phyloP scores from a whole-genome alignment of 1,140 invertebrate species.

The Pygmarrhopalites habei region DNA sequence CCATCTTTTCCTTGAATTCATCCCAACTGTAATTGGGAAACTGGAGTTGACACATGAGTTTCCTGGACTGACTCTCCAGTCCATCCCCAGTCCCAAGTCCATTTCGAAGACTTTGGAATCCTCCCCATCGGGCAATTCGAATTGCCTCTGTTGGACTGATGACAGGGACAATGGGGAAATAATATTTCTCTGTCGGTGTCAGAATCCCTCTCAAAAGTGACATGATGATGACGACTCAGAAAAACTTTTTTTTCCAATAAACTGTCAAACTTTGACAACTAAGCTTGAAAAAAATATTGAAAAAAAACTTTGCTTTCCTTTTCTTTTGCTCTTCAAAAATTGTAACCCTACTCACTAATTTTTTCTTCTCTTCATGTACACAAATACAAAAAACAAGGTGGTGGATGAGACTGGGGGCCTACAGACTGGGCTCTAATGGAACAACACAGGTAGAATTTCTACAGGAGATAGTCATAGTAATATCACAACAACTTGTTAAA shows the following conservation, averaged over 20 bases:
- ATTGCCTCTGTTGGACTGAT: background rate
- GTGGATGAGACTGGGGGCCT: too few species aligned
- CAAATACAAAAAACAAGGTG: too few species aligned
- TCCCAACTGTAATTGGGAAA: background rate
- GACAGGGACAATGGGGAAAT: slow-evolving; percentile 3
- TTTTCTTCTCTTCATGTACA: too few species aligned
- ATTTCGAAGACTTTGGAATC: background rate
- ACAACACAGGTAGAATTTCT: too few species aligned
- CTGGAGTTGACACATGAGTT: background rate
- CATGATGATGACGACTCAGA: background rate
- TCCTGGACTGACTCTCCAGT: background rate
- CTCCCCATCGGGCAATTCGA: background rate
- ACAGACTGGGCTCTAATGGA: too few species aligned
- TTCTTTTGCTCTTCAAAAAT: too few species aligned
- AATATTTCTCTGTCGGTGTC: too few species aligned
- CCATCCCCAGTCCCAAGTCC: background rate
- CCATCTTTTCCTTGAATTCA: background rate
- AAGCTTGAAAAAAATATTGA: background rate
- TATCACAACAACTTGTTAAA: too few species aligned
- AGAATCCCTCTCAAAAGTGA: background rate
- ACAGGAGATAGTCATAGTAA: too few species aligned
- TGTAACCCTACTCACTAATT: too few species aligned
- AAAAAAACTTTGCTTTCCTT: background rate
- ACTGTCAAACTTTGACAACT: background rate
- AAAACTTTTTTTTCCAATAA: background rate